Evolutionary conservation across 2,888 invertebrate genomes (phyloP), one percentile per base, ranked within the genome.

Genomic region (Mesodorylaimus sp.): DNA sequence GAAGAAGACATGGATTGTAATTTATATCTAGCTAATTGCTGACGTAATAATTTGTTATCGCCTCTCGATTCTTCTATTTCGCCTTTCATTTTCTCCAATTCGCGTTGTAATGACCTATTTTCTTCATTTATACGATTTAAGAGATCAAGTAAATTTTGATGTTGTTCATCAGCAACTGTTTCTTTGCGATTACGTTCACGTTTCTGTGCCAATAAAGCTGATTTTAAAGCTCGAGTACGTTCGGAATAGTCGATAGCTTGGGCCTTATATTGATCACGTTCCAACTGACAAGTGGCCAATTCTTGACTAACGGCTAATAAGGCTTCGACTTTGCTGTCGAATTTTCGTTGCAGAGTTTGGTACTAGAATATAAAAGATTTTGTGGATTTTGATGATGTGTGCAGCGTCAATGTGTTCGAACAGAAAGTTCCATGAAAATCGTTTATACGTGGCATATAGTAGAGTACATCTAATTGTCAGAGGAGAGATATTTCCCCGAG

Each of bases 261-360:
- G 7, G 41, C 21, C 21, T 39, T 83, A 60, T 79, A 83, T 61
- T 80, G 79, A 65, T 85, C 84, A 28, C 82, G 71, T 63, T 86
- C 83, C 59, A 77, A 77, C 52, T 79, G 77, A 63, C 80, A 81
- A 67, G 79, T 78, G 58, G 82, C 81, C 52, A 85, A 67, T 62
- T 84, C 83, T 59, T 77, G 76, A 54, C 77, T 79, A 64, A 85
- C 72, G 53, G 83, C 80, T n/a, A 78, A 70, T 36, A 86, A 66
- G 2, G 84, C 84, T 67, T 84, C 83, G 47, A 80, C 74, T 68
- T 86, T 85, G 61, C 83, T 80, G 61, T 81, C 79, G 26, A 84
- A 69, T 67, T 83, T 83, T 54, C 79, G 57, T 44, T 62, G 59
- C 19, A 51, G 5, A 7, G 3, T 32, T 5, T 44, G n/a, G 23